These are phyloP conservation scores for Esperia sulphurella DNA, from an alignment of 2,888 invertebrate genomes.

Conservation along the genomic window DNA sequence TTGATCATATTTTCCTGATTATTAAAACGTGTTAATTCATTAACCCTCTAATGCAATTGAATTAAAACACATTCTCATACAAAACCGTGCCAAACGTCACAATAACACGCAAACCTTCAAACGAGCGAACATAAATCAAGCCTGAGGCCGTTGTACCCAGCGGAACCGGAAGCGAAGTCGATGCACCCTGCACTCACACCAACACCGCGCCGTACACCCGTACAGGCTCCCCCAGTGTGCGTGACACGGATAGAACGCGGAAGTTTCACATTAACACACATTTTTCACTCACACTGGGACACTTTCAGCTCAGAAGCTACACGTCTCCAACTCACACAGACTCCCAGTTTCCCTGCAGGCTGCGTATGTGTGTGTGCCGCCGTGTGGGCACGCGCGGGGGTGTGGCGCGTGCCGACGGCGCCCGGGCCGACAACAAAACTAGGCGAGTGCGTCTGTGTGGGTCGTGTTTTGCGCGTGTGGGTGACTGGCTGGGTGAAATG, in stretches of 20 bases:
- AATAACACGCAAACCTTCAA: slow-evolving; percentile 67
- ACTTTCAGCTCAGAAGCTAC: slow-evolving; percentile 22
- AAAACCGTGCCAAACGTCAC: slow-evolving; percentile 57
- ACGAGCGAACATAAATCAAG: slow-evolving; percentile 64
- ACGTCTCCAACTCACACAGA: slow-evolving; percentile 37
- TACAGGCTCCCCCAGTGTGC: slow-evolving; percentile 32
- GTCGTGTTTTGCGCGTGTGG: slow-evolving; percentile 15
- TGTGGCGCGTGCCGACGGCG: slow-evolving; percentile 44
- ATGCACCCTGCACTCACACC: slow-evolving; percentile 66
- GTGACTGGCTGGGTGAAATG: neutral
- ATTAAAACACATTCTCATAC: slow-evolving; percentile 19
- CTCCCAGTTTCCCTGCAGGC: slow-evolving; percentile 32
- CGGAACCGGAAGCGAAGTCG: slow-evolving; percentile 70
- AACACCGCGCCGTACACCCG: slow-evolving; percentile 12
- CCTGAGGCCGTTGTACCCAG: slow-evolving; percentile 70
- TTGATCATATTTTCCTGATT: too few species aligned
- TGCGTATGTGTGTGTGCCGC: slow-evolving; percentile 56
- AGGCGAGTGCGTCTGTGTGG: slow-evolving; percentile 6
- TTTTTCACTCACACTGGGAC: slow-evolving; percentile 54
- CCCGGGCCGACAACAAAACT: neutral
- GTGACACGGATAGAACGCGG: slow-evolving; percentile 69
- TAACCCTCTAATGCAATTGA: slow-evolving; percentile 12
- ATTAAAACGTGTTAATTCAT: neutral
- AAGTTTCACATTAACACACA: slow-evolving; percentile 71
- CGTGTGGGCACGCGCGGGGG: slow-evolving; percentile 55